Base-by-base conservation (phyloP, 2,797 vertebrate species). In the Gallinago stenura region DNA sequence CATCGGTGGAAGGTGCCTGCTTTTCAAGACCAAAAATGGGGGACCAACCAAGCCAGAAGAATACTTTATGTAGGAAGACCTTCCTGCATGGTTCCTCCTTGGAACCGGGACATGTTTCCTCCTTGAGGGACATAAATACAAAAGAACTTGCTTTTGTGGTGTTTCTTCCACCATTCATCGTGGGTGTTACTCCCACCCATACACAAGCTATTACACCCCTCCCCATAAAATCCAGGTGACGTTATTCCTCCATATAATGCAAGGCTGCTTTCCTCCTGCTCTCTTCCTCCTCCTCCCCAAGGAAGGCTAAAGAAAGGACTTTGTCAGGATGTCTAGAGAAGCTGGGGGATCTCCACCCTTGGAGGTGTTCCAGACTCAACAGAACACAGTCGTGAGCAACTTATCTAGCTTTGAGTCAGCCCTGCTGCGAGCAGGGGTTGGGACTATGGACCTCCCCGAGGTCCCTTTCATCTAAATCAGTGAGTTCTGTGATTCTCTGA, bases 231-330 rank as follows among this genome's bases (percentile, higher is more conserved):
- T 21, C 64, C 35, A 68, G 53, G 7, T 54, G 53, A 33, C 48
- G 12, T 65, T 89, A 69, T 54, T 84, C 54, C 25, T 46, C 41
- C 33, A 2, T 16, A 78, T 43, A 43, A 43, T 43, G 43, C 7
- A 43, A 1, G 21, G 62, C 72, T 83, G 53, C 69, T 30, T 91
- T 95, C 88, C 80, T 90, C 61, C 33, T 35, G 24, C 31, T 71
- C 16, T 81, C 48, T 69, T 93, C 90, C 70, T 94, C 81, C 81
- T 94, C 72, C 83, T 95, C 69, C 85, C 18, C 77, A 62, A 39
- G 80, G 53, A 90, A 78, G 45, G 80, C 50, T 68, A 56, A 88
- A 91, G 80, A 75, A 83, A 88, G 41, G 76, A 75, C 69, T 69
- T 83, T 45, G 48, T 57, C 50, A 43, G 41, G 53, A 65, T 85